A percentile compares a stretch with the other conserved stretches of the same genome.
These are phyloP conservation scores for Catharus minimus DNA, from an alignment of 2,113 vertebrate genomes.

Conservation along the genomic window DNA sequence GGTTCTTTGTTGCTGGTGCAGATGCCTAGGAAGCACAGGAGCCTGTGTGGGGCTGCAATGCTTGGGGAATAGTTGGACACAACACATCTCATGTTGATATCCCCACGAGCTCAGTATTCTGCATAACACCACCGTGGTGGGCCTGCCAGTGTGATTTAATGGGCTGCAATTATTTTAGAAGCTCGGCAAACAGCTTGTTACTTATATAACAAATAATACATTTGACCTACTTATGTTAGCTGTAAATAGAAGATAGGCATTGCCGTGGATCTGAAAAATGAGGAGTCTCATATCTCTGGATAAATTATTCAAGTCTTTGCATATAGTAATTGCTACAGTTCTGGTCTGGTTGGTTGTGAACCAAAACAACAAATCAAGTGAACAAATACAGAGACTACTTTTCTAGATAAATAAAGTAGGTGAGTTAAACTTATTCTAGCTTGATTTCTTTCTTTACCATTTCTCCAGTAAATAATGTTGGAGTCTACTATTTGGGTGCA, in stretches of 20 bases:
- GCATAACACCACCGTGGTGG: neutral
- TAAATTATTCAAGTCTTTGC: conserved; percentile 5
- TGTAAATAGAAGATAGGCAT: neutral
- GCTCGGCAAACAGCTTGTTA: neutral
- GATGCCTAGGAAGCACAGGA: neutral
- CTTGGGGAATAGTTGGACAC: neutral
- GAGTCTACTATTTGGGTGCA: neutral
- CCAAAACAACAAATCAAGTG: neutral
- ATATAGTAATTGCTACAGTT: neutral
- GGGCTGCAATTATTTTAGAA: conserved; percentile 27
- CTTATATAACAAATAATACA: conserved; percentile 30
- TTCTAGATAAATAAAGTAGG: neutral
- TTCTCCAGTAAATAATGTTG: neutral
- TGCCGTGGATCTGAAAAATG: neutral
- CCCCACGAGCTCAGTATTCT: neutral
- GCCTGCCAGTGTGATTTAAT: neutral
- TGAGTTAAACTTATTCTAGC: neutral
- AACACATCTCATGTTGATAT: neutral
- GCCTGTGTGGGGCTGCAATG: neutral
- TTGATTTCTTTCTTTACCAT: neutral
- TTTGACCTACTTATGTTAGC: conserved; percentile 37
- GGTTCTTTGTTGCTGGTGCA: neutral
- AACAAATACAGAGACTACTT: neutral
- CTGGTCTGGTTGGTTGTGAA: neutral
- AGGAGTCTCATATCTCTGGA: neutral